These are phyloP conservation scores for Zonitis immaculata DNA, from an alignment of 2,888 invertebrate species.

Conservation along the genomic window DNA sequence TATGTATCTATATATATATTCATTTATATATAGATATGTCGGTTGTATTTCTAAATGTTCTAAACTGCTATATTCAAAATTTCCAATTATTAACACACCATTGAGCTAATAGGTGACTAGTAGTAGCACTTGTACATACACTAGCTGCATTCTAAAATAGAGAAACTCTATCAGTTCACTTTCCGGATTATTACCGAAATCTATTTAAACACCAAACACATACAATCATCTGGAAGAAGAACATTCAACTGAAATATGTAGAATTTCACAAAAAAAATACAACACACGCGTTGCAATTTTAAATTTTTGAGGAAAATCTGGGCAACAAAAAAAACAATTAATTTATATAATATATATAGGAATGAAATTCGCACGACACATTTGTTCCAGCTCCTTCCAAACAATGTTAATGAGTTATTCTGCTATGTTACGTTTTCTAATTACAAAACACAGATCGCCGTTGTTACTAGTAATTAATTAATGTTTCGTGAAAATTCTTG, in stretches of 20 bases:
- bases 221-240: too few relatives aligned
- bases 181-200: not conserved
- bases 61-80: conserved; percentile 44
- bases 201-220: too few relatives aligned
- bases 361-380: too few relatives aligned
- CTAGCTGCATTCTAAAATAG: not conserved
- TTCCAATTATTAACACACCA: conserved; percentile 46
- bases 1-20: too few relatives aligned
- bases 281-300: too few relatives aligned
- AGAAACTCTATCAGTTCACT: not conserved
- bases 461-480: conserved; percentile 27
- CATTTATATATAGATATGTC: too few relatives aligned
- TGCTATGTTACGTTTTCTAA: conserved; percentile 28
- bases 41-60: too few relatives aligned
- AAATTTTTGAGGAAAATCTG: too few relatives aligned
- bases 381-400: conserved; percentile 30
- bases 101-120: conserved; percentile 40
- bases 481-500: conserved; percentile 31
- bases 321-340: too few relatives aligned
- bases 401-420: conserved; percentile 31
- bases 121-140: not conserved
- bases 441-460: conserved; percentile 22
- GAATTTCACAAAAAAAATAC: too few relatives aligned
- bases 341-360: too few relatives aligned
- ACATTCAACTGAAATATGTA: too few relatives aligned